Conservation (phyloP, 2,888 invertebrate species). For the Priocnemis perturbator region DNA sequence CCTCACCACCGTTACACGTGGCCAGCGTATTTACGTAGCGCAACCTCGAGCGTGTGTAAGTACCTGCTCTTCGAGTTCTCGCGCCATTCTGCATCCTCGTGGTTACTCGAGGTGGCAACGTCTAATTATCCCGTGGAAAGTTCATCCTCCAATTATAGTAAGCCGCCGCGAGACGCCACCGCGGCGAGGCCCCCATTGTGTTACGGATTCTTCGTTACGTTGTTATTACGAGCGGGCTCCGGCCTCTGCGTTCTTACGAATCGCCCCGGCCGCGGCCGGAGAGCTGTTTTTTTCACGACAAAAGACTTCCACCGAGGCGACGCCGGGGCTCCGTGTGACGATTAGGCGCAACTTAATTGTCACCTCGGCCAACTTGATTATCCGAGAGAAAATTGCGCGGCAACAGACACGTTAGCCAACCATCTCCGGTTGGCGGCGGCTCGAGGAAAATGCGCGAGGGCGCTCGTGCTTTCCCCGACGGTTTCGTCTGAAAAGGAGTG, state of each 20-base stretch:
- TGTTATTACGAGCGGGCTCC: slow-evolving; percentile 37
- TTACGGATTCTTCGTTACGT: slow-evolving; percentile 46
- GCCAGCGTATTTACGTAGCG: slow-evolving; percentile 3
- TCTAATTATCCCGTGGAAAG: slow-evolving; percentile 65
- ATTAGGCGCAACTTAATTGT: too few species aligned
- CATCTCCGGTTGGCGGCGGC: too few species aligned
- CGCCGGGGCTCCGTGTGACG: too few species aligned
- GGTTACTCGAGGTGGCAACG: slow-evolving; percentile 55
- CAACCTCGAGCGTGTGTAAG: neutral
- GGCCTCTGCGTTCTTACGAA: slow-evolving; percentile 18
- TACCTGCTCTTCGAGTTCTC: slow-evolving; percentile 29
- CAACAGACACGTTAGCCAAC: too few species aligned
- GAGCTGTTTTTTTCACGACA: neutral
- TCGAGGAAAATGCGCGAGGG: too few species aligned
- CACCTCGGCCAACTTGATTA: too few species aligned
- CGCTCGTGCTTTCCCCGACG: too few species aligned
- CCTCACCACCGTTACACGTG: too few species aligned
- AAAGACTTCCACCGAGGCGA: neutral
- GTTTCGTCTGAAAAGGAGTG: too few species aligned
- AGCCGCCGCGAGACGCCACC: slow-evolving; percentile 50
- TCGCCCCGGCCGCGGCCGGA: too few species aligned
- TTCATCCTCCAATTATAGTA: slow-evolving; percentile 63
- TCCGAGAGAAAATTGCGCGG: too few species aligned
- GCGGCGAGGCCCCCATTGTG: slow-evolving; percentile 18
- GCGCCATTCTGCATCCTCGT: slow-evolving; percentile 36